These are phyloP conservation scores for Penaeus japonicus DNA, from an alignment of 1,140 invertebrate species.

Conservation along the genomic window DNA sequence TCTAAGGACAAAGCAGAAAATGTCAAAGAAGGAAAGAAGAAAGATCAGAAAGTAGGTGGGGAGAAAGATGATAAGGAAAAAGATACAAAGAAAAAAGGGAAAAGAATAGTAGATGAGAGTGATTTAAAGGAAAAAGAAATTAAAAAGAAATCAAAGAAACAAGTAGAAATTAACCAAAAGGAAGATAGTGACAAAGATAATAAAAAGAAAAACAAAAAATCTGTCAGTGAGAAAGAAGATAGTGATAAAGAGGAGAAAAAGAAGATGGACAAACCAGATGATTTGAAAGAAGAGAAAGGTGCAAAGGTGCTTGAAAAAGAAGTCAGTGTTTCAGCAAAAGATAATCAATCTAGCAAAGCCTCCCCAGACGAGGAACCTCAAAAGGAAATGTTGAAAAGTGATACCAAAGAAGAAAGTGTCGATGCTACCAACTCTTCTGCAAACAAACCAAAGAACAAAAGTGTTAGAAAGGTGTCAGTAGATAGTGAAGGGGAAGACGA, in stretches of 20 bases:
- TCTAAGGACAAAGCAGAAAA: neutral
- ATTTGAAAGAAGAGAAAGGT: neutral
- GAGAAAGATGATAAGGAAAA: neutral
- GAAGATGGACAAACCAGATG: neutral
- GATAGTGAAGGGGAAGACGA: neutral
- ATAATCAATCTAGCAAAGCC: neutral
- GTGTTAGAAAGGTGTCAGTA: neutral
- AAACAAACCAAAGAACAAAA: constrained; percentile 45
- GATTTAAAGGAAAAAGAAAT: neutral
- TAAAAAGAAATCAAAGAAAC: neutral
- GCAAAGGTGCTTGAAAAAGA: neutral
- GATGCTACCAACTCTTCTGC: constrained; percentile 16
- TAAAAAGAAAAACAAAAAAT: neutral
- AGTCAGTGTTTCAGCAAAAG: neutral
- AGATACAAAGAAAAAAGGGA: neutral
- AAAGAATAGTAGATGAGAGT: neutral
- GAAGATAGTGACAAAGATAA: neutral
- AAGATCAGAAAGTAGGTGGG: neutral
- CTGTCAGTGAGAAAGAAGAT: neutral
- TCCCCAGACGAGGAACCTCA: constrained; percentile 20
- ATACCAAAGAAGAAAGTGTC: constrained; percentile 41
- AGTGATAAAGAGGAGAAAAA: constrained; percentile 3
- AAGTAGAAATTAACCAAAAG: neutral
- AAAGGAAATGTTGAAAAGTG: constrained; percentile 27
- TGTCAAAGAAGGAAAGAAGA: neutral